Conservation (phyloP, 2,888 invertebrate species). For the Campaea margaritaria region DNA sequence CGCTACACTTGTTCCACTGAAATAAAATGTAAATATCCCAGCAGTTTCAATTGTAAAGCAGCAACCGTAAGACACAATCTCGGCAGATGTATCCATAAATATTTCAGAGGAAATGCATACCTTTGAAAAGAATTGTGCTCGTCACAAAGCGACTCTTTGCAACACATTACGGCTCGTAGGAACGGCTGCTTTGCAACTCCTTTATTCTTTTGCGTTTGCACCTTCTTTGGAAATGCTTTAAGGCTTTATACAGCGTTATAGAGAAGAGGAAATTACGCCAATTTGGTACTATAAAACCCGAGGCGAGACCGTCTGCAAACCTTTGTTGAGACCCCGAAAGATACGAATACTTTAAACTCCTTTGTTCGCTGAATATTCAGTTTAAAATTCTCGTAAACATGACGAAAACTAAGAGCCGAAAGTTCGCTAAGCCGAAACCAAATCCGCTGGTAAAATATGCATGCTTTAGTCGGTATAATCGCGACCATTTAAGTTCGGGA, state of each 20-base stretch:
- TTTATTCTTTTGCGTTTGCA: constrained; percentile 29
- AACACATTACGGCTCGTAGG: constrained; percentile 28
- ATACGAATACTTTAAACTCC: neutral
- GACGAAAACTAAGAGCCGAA: constrained; percentile 27
- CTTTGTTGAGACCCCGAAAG: constrained; percentile 9
- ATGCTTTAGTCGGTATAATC: constrained; percentile 39
- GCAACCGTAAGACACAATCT: constrained; percentile 38
- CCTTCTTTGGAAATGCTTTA: constrained; percentile 25
- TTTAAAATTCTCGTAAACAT: constrained; percentile 29
- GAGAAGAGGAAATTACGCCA: constrained; percentile 30
- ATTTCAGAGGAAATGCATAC: constrained; percentile 40
- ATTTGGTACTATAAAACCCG: constrained; percentile 25
- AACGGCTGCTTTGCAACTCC: constrained; percentile 24
- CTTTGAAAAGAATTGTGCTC: constrained; percentile 37
- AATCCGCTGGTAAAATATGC: constrained; percentile 34
- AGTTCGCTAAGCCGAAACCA: constrained; percentile 35
- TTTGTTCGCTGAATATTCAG: constrained; percentile 22
- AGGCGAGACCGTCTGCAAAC: constrained; percentile 10
- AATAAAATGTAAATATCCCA: constrained; percentile 37
- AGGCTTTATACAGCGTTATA: constrained; percentile 16
- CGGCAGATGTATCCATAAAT: constrained; percentile 42
- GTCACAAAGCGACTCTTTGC: constrained; percentile 37
- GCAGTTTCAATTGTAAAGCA: constrained; percentile 33
- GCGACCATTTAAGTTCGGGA: constrained; percentile 37
- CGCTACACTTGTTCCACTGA: constrained; percentile 26